A percentile compares a stretch with the other conserved stretches of the same genome.
Conservation (phyloP, 2,113 vertebrate species). For the Stegastes partitus region DNA sequence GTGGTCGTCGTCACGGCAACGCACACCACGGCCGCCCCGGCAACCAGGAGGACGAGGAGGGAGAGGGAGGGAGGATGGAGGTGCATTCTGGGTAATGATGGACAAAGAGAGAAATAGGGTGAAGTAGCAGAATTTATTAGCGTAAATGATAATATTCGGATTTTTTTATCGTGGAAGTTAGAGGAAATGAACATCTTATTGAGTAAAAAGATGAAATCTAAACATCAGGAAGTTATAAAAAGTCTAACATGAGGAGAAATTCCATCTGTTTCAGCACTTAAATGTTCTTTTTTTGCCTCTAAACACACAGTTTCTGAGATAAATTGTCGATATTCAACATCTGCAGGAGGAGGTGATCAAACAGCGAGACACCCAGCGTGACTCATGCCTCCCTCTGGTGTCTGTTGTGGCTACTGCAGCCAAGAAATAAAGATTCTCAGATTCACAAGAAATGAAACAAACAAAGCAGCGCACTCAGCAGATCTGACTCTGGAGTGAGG, state of each 20-base stretch:
- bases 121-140: background rate
- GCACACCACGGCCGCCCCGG: conserved; percentile 40
- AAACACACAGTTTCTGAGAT: background rate
- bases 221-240: too few relatives aligned
- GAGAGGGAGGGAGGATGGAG: conserved; percentile 21
- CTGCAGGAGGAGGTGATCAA: background rate
- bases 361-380: background rate
- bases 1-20: conserved; percentile 60
- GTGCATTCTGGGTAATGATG: conserved; percentile 72
- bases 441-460: background rate
- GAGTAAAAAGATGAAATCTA: too few relatives aligned
- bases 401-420: conserved; percentile 27
- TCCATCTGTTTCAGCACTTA: background rate
- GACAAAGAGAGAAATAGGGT: background rate
- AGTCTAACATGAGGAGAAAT: too few relatives aligned
- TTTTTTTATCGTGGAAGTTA: too few relatives aligned
- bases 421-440: background rate
- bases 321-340: background rate
- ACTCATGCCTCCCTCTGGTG: conserved; percentile 61
- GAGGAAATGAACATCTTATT: too few relatives aligned
- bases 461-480: background rate
- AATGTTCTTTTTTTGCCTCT: background rate
- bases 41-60: conserved; percentile 65
- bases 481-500: background rate
- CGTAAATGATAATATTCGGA: background rate